A percentile compares a stretch with the other conserved stretches of the same genome.
These are phyloP conservation scores for Drosophila suzukii DNA, from an alignment of 1,140 invertebrate genomes.

Conservation along the genomic window DNA sequence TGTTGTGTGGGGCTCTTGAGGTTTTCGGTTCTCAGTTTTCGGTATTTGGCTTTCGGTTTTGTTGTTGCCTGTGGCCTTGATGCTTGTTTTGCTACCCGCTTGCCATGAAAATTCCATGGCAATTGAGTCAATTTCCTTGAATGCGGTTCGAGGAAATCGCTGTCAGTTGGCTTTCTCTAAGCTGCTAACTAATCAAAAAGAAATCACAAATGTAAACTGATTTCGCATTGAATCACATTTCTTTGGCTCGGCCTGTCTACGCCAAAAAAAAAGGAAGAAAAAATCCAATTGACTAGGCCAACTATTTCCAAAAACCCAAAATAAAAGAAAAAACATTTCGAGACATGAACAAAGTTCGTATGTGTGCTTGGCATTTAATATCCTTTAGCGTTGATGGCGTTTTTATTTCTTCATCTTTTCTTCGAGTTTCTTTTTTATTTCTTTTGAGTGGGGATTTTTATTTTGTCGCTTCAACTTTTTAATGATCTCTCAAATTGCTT, in stretches of 20 bases:
- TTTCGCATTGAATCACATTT: conserved; percentile 40
- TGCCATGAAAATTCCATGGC: conserved; percentile 61
- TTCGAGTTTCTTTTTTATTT: conserved; percentile 33
- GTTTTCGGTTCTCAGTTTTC: conserved; percentile 18
- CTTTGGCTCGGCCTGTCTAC: not conserved
- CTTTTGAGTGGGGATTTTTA: conserved; percentile 31
- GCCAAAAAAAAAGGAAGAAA: not conserved
- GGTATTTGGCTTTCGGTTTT: conserved; percentile 2
- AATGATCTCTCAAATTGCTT: conserved; percentile 83
- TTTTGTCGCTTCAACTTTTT: conserved; percentile 78
- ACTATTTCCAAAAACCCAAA: conserved; percentile 22
- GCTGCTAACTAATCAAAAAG: conserved; percentile 51
- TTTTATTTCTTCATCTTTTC: conserved; percentile 68
- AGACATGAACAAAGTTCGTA: conserved; percentile 10
- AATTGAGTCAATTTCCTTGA: conserved; percentile 78
- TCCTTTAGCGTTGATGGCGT: conserved; percentile 69
- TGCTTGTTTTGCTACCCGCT: conserved; percentile 30
- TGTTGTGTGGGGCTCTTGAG: conserved; percentile 26
- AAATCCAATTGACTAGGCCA: conserved; percentile 53
- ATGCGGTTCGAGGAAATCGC: conserved; percentile 51
- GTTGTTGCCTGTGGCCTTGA: conserved; percentile 45
- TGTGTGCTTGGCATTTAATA: conserved; percentile 64
- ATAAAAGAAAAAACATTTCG: not conserved
- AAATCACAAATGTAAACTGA: conserved; percentile 48
- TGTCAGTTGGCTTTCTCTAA: conserved; percentile 48